phyloP scores from a whole-genome alignment of 1,140 invertebrate species.

The Drosophila lacteicornis region DNA sequence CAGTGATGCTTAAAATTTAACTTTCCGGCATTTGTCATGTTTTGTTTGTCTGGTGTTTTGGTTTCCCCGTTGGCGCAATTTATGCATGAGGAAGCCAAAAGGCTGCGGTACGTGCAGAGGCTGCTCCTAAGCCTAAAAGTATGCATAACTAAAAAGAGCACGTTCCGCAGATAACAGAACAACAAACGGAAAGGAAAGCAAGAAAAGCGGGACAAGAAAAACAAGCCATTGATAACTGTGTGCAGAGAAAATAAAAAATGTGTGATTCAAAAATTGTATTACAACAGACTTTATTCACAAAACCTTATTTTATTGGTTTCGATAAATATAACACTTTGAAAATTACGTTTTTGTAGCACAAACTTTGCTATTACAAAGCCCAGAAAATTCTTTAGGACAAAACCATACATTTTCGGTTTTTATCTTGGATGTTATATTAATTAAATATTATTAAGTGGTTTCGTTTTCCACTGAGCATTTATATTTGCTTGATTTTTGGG shows the following conservation, averaged over 20 bases:
- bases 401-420: too few species aligned
- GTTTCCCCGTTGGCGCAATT: conserved; percentile 52
- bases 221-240: conserved; percentile 66
- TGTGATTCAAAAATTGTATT: too few species aligned
- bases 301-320: too few species aligned
- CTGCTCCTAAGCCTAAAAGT: conserved; percentile 71
- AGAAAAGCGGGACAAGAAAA: conserved; percentile 35
- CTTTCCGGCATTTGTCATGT: conserved; percentile 71
- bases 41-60: conserved; percentile 55
- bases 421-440: too few species aligned
- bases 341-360: too few species aligned
- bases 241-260: conserved; percentile 7
- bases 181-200: conserved; percentile 49
- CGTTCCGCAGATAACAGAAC: conserved; percentile 73
- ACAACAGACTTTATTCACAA: too few species aligned
- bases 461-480: neutral
- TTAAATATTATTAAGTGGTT: neutral
- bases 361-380: neutral
- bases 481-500: conserved; percentile 7
- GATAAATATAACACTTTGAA: too few species aligned
- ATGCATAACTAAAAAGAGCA: conserved; percentile 80
- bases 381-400: neutral
- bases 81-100: conserved; percentile 52
- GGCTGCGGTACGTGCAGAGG: conserved; percentile 57
- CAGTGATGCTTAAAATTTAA: conserved; percentile 50